Percentiles rank a stretch among this genome's conserved stretches.
These are phyloP conservation scores for Tiliacea citrago DNA, from an alignment of 2,888 invertebrate species.

Conservation along the genomic window DNA sequence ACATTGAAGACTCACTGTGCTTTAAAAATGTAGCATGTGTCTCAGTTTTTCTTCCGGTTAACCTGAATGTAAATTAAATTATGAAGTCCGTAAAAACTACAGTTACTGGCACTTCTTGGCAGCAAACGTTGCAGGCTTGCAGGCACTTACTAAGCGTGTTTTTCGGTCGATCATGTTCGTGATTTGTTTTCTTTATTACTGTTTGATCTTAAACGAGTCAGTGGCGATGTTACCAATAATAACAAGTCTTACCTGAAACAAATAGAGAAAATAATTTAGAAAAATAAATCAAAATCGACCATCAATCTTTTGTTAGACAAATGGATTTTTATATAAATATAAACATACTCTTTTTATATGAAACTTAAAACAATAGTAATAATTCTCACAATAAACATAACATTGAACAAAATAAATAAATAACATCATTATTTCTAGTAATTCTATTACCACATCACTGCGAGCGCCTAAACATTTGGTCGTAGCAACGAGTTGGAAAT, in stretches of 20 bases:
- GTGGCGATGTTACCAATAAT: slow-evolving; percentile 21
- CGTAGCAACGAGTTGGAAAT: slow-evolving; percentile 53
- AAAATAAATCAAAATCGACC: slow-evolving; percentile 20
- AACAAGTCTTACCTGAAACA: slow-evolving; percentile 64
- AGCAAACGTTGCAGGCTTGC: slow-evolving; percentile 21
- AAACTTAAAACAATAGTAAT: slow-evolving; percentile 16
- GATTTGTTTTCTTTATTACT: slow-evolving; percentile 23
- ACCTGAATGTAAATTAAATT: slow-evolving; percentile 28
- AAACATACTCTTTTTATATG: slow-evolving; percentile 7
- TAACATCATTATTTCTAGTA: slow-evolving; percentile 22
- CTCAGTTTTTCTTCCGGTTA: slow-evolving; percentile 5
- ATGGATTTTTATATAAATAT: slow-evolving; percentile 5
- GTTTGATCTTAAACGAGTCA: slow-evolving; percentile 15
- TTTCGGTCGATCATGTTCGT: slow-evolving; percentile 40
- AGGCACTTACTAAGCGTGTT: slow-evolving; percentile 31
- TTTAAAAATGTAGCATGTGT: background rate
- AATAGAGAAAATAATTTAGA: slow-evolving; percentile 45
- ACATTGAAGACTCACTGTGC: slow-evolving; percentile 1
- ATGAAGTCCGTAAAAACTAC: slow-evolving; percentile 17
- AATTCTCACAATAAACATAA: slow-evolving; percentile 14
- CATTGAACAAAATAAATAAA: slow-evolving; percentile 22
- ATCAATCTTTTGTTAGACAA: background rate
- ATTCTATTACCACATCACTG: background rate
- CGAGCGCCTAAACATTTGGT: slow-evolving; percentile 59
- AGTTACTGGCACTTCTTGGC: slow-evolving; percentile 28